Base-by-base conservation (phyloP, 2,113 vertebrate species). In the Ceyx cyanopectus region DNA sequence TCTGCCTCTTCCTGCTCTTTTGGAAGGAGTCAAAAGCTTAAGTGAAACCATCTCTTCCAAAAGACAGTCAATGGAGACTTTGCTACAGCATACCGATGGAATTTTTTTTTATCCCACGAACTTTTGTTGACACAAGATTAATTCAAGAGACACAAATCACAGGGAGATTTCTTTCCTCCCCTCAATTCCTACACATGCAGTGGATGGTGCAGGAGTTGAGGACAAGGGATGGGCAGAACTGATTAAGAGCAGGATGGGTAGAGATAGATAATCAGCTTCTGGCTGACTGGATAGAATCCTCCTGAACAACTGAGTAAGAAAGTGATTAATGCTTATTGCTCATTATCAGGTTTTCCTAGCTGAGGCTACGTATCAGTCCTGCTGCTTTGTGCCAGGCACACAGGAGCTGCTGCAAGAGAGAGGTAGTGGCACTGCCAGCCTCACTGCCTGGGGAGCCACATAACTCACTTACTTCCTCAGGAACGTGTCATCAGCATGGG, bases 11-110 rank as follows among this genome's bases (percentile, higher is more conserved):
- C 40, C 78, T 69, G 75, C 68, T 73, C 73, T 40, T 70, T 22
- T 26, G 30, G 63, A 91, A 89, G 89, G 58, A 90, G 46, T 58
- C 72, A 93, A 68, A 75, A 75, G n/a, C 85, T 43, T 23, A 43
- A 3, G 22, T 74, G 34, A 88, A 90, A 60, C 14, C 7, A 1
- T 68, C 89, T 67, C 48, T 61, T 85, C 75, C 79, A 34, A 70
- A 83, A 76, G 41, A 16, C 4, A 74, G 4, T 14, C 50, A 77
- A 4, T 2, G 9, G 3, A 37, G 53, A 61, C 15, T 53, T 75
- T 41, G 51, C 32, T 24, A 24, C 10, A 15, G 58, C 1, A 41
- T 76, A 65, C 32, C 46, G 69, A 81, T 50, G 63, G 27, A 37
- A 41, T 53, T 16, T 5, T 3, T 12, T 79, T 72, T 56, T 53